Percentiles rank a stretch among this genome's conserved stretches.
phyloP scores from a whole-genome alignment of 2,113 vertebrate genomes.

The Diadophis punctatus region DNA sequence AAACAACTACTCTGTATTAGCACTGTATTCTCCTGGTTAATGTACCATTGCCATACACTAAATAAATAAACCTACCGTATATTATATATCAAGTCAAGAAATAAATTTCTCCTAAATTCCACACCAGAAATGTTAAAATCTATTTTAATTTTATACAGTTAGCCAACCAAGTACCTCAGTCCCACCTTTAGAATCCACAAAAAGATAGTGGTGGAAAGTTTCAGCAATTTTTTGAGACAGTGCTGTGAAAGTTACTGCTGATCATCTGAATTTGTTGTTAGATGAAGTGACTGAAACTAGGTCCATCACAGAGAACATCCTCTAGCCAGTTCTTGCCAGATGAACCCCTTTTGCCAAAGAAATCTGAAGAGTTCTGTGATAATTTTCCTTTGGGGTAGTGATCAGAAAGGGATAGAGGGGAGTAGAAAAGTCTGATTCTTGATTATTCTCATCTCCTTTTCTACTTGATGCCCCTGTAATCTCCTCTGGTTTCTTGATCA shows the following conservation, averaged over 20 bases:
- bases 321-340: background rate
- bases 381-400: background rate
- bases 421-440: background rate
- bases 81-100: background rate
- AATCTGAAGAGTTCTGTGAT: background rate
- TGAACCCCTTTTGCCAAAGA: background rate
- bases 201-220: background rate
- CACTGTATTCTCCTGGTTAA: background rate
- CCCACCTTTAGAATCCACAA: background rate
- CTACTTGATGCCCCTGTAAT: background rate
- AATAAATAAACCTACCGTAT: background rate
- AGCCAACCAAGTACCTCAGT: background rate
- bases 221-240: background rate
- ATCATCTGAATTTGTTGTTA: background rate
- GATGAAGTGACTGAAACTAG: background rate
- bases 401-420: background rate
- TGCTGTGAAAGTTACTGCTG: background rate
- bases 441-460: background rate
- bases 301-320: background rate
- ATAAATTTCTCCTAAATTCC: background rate
- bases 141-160: constrained; percentile 52
- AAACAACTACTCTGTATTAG: constrained; percentile 19
- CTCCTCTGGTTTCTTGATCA: background rate
- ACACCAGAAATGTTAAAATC: background rate
- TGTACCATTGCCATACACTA: background rate